Base-by-base conservation (phyloP, 2,888 invertebrate genomes). In the Lasioglossum morio region DNA sequence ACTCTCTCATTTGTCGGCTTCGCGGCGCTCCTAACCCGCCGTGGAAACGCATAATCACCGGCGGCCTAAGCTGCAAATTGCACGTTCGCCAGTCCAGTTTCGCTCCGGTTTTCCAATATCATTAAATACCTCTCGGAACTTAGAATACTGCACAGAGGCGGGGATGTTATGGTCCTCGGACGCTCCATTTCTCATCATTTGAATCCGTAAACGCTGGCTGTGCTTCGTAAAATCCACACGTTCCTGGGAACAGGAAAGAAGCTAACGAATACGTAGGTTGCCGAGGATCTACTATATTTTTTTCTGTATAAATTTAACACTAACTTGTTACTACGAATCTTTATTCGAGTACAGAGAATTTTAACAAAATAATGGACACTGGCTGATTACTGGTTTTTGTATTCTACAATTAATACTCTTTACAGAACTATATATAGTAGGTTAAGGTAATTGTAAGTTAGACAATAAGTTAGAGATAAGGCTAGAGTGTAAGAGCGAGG, bases 61-160 rank as follows among this genome's bases (percentile, higher is more conserved):
- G 14, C 16, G 34, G 57, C 48, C 40, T 37, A 37, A 63, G 14
- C 72, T 72, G 30, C 34, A 63, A 78, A 78, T 78, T 78, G 53
- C 69, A 66, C 16, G 23, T 40, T 46, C 5, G 16, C 2, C 37
- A 5, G 37, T 43, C 69, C 19, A 14, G 2, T 14, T 34, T 48
- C 34, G 23, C 72, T 14, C n/a, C 14, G n/a, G 73, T 48, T 73
- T 37, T 48, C 73, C 34, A 73, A 53, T 53, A 53, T 73, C 73
- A 14, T 37, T 34, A 37, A 74, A 74, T 46, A 37, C 23, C 69
- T 69, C 37, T 37, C 69, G 34, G 23, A 37, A 23, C 53, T 53
- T 53, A 10, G 53, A 23, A 53, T 53, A 53, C 53, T 53, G 23
- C 53, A 10, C 53, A 10, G 23, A n/a, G 53, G 30, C 60, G 14